These are phyloP conservation scores for Vultur gryphus DNA, from an alignment of 2,797 vertebrate genomes.

Conservation along the genomic window DNA sequence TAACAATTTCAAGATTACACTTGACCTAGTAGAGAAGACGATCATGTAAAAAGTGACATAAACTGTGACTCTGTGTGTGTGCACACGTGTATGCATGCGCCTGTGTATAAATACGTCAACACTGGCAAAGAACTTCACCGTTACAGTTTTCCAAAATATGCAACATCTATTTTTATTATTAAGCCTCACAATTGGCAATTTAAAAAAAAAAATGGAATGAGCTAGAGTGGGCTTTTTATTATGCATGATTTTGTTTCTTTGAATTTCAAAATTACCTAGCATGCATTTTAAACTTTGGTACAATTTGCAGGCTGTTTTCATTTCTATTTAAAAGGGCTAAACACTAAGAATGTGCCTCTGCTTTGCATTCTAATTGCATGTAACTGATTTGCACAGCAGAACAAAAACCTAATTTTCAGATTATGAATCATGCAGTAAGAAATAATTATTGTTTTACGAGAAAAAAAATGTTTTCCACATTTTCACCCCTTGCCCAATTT, in stretches of 20 bases:
- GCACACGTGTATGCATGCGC: neutral
- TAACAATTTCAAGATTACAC: slow-evolving; percentile 63
- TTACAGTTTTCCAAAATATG: slow-evolving; percentile 43
- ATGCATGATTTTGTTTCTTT: slow-evolving; percentile 69
- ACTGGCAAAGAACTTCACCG: neutral
- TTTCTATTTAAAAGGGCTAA: slow-evolving; percentile 71
- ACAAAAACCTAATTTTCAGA: slow-evolving; percentile 75
- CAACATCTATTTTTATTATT: slow-evolving; percentile 64
- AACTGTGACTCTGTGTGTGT: neutral
- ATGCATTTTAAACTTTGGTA: slow-evolving; percentile 72
- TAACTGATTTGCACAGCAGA: slow-evolving; percentile 75
- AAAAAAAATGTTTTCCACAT: slow-evolving; percentile 14
- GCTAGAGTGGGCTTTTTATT: slow-evolving; percentile 64
- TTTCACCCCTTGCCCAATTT: slow-evolving; percentile 30
- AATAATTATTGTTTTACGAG: slow-evolving; percentile 72
- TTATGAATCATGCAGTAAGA: slow-evolving; percentile 67
- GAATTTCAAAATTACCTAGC: slow-evolving; percentile 73
- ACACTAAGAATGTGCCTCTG: slow-evolving; percentile 63
- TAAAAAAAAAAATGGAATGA: slow-evolving; percentile 51
- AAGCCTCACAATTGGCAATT: slow-evolving; percentile 56
- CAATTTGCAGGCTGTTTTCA: slow-evolving; percentile 74
- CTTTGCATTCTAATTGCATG: slow-evolving; percentile 75
- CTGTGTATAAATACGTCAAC: neutral
- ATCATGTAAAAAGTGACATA: slow-evolving; percentile 44
- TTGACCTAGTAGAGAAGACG: slow-evolving; percentile 44